Base-by-base conservation (phyloP, 2,113 vertebrate genomes). In the Balaenoptera acutorostrata region DNA sequence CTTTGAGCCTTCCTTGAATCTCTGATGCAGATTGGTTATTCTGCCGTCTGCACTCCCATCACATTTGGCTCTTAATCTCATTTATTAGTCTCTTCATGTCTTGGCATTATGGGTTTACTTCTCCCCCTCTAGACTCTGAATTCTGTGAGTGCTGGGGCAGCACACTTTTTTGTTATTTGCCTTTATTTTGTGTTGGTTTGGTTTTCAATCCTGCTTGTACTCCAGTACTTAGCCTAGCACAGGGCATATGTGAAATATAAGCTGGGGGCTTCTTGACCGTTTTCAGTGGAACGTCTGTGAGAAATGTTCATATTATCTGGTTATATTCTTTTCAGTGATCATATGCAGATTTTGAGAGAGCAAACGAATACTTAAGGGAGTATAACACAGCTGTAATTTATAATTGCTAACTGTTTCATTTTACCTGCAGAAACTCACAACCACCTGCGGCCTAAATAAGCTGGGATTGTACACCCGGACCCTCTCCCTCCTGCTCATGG, bases 321-420 rank as follows among this genome's bases (percentile, higher is more conserved):
- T 74, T 83, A 20, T 4, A 18, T 25, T 41, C 27, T 64, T 78
- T 90, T 41, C 36, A 27, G 0, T 66, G 36, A 29, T 33, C 7
- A 36, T 29, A 39, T 0, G 15, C 88, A 41, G 74, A 18, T 75
- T 90, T 63, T 31, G 84, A 88, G 39, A 91, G 81, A 15, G 6
- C 36, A 14, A 15, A 94, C 20, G 63, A 49, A 72, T 74, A 55
- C 1, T 93, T 86, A 68, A 33, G 44, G 33, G 74, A 36, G 12
- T 64, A 31, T 41, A 27, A 6, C 17, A 61, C n/a, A 71, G 14
- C 46, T 82, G 1, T 49, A 68, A 49, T 44, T 44, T 72, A 25
- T 18, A n/a, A n/a, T 36, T 88, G 80, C 44, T 74, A 84, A 27
- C 23, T 12, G 33, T 86, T 95, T 86, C 11, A 25, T 95, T 92